These are phyloP conservation scores for Gastracanthus pulcherrimus DNA, from an alignment of 2,888 invertebrate species.

Conservation along the genomic window DNA sequence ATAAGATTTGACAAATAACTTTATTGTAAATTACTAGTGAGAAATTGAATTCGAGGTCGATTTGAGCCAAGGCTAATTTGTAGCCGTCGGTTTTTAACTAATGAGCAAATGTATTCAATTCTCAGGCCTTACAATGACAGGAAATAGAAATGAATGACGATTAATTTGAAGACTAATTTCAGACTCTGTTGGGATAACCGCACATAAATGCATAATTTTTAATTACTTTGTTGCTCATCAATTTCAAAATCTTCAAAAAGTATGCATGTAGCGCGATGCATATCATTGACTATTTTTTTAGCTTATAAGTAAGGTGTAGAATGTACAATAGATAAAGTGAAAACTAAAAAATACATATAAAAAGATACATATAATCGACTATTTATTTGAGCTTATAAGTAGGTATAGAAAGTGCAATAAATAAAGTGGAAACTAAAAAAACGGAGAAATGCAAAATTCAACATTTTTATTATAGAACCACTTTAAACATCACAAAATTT, in stretches of 20 bases:
- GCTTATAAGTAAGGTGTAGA: too few relatives aligned
- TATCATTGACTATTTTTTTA: not conserved
- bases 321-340: too few relatives aligned
- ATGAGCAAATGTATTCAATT: conserved; percentile 17
- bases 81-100: not conserved
- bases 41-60: not conserved
- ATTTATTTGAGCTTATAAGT: too few relatives aligned
- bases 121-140: conserved; percentile 24
- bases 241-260: not conserved
- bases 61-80: conserved; percentile 32
- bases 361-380: too few relatives aligned
- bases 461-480: too few relatives aligned
- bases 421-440: too few relatives aligned
- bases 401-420: too few relatives aligned
- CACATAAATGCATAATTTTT: not conserved
- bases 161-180: conserved; percentile 7
- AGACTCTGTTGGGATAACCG: conserved; percentile 23
- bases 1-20: not conserved
- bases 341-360: too few relatives aligned
- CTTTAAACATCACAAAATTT: too few relatives aligned
- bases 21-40: not conserved
- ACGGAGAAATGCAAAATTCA: too few relatives aligned
- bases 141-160: conserved; percentile 28
- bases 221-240: not conserved
- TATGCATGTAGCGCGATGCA: not conserved